Evolutionary conservation across 2,797 vertebrate species (phyloP).

Genomic region (Bovichtus variegatus): DNA sequence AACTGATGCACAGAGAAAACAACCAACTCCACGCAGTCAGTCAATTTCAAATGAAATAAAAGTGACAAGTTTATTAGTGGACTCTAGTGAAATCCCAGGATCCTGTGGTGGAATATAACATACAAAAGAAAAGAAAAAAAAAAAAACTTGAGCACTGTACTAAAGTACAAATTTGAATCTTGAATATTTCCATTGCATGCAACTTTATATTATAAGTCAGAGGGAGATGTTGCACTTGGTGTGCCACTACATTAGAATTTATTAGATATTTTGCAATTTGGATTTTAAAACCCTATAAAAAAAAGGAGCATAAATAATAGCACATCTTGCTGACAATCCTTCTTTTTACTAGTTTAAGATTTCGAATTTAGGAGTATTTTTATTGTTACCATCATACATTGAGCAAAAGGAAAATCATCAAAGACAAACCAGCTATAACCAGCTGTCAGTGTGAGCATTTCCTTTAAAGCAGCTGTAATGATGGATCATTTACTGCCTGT

Average conservation of each 20-base stretch:
- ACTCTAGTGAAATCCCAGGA: background rate
- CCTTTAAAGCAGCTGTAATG: conserved; percentile 49
- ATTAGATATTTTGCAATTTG: background rate
- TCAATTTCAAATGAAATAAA: background rate
- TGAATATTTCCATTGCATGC: background rate
- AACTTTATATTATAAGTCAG: background rate
- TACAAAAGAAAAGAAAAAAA: too few species aligned
- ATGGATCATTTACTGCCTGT: conserved; percentile 39
- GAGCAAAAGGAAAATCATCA: conserved; percentile 13
- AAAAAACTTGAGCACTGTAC: fast-evolving
- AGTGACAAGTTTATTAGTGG: background rate
- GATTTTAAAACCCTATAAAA: background rate
- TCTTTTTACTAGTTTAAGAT: too few species aligned
- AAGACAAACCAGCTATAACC: conserved; percentile 32
- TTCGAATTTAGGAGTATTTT: too few species aligned
- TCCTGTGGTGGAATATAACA: background rate
- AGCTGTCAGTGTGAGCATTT: conserved; percentile 65
- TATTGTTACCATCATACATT: background rate
- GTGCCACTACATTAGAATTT: background rate
- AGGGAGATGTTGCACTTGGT: background rate
- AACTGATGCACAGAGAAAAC: conserved; percentile 12
- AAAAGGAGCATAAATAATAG: too few species aligned
- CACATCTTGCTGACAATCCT: too few species aligned
- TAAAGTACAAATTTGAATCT: background rate
- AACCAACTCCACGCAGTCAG: background rate